Evolutionary conservation across 2,888 invertebrate species (phyloP), one percentile per base, ranked within the genome.

Genomic region (Agelastica alni): DNA sequence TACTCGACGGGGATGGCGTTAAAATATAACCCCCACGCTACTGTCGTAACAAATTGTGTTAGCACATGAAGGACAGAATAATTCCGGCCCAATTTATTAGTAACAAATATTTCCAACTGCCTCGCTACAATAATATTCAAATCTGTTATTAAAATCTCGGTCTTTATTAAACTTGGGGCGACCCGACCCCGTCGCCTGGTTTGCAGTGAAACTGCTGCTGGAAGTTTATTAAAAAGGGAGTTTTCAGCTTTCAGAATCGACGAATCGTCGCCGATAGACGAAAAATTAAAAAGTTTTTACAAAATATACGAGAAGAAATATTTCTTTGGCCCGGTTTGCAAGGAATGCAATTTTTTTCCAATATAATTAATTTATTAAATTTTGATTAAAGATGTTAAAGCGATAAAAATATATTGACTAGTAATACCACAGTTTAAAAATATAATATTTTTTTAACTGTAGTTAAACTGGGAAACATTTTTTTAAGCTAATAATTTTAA

Each of bases 71-170:
- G 56, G 53, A 56, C 56, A 55, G 36, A 61, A 56, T 58, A 53
- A 62, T 52, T 59, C 52, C 42, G 26, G 51, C 51, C 42, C 51
- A 59, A 59, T 61, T 58, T 56, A 63, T 53, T 51, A 51, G 53
- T 48, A 51, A 48, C 58, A 61, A 60, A 57, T 58, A 61, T 60
- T 49, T 49, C 34, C 31, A 41, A 31, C 56, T 53, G 58, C 48
- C 53, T 42, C 36, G 49, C 41, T 51, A 65, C 51, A 68, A 66
- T 65, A 64, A 63, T 60, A 63, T 66, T 66, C 58, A 62, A 63
- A 67, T 67, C 63, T 58, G 59, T 67, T 68, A 68, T 68, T 69
- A 70, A 70, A 69, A 68, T 64, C 63, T 59, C 28, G 49, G 62
- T 62, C 64, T 65, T 68, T 67, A 65, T 68, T 69, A 65, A 69